Evolutionary conservation across 2,888 invertebrate genomes (phyloP), one percentile per base, ranked within the genome.

Genomic region (Andrena praecox): DNA sequence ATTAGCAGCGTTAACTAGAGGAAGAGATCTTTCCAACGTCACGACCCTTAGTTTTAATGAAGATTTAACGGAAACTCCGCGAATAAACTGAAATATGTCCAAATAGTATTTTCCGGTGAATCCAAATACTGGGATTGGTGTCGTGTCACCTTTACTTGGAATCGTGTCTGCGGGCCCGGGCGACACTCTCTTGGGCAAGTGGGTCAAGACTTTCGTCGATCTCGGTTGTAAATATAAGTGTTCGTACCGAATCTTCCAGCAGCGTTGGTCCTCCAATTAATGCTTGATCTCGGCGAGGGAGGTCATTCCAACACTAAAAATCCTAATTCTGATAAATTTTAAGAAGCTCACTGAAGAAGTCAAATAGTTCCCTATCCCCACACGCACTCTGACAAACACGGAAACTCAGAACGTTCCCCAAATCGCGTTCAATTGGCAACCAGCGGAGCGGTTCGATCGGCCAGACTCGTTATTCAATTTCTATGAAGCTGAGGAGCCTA

Each of bases 401-500:
- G 20, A 64, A 59, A 52, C 48, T 67, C 64, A 69, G 48, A 70
- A 62, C 50, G 77, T 77, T 71, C 59, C n/a, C 29, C 48, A 27
- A 59, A 78, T 78, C 78, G 64, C 42, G 78, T 64, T 69, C 50
- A 81, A 78, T 73, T 81, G 69, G 73, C 66, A 31, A 69, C 56
- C 52, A 83, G 70, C 52, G 50, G 42, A 27, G 63, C 73, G 82
- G 69, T 79, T 70, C 72, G 76, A 84, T 84, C 73, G 24, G 56
- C 54, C 52, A 59, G 24, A 63, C 73, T 63, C 73, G 73, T 82
- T 82, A 84, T 84, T 84, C 82, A 84, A 82, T 84, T 82, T 71
- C 84, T 77, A 62, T 69, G 63, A 70, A 69, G 29, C 64, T 59
- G 59, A 76, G 76, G 79, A 79, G 76, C 70, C 69, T 69, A 79